Percentiles rank a stretch among this genome's conserved stretches.
These are phyloP conservation scores for Lomographa bimaculata DNA, from an alignment of 2,888 invertebrate species.

Conservation along the genomic window DNA sequence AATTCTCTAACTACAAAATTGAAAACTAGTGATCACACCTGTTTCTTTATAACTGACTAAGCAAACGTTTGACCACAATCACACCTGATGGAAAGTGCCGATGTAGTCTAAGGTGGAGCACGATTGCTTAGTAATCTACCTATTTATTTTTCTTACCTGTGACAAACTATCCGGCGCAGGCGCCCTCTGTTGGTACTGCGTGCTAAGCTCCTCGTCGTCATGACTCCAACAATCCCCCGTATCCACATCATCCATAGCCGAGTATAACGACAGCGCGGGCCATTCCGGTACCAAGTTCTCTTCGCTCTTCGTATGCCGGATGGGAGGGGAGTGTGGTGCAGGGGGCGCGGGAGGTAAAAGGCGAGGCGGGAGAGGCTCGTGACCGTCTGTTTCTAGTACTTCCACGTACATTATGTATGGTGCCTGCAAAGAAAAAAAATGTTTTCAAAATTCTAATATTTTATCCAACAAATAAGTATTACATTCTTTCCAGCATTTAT, in stretches of 20 bases:
- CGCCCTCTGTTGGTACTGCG: conserved; percentile 59
- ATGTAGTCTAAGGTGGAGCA: too few species aligned
- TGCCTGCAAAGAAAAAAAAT: conserved; percentile 78
- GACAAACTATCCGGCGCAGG: conserved; percentile 86
- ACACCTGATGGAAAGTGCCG: too few species aligned
- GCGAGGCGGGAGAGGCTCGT: conserved; percentile 95
- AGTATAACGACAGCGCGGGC: conserved; percentile 76
- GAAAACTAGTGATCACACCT: too few species aligned
- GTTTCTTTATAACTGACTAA: too few species aligned
- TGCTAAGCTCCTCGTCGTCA: conserved; percentile 94
- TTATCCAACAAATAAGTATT: too few species aligned
- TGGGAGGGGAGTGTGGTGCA: conserved; percentile 86
- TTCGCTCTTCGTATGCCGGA: conserved; percentile 96
- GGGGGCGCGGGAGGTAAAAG: conserved; percentile 90
- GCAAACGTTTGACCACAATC: too few species aligned
- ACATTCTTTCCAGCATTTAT: too few species aligned
- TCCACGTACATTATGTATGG: conserved; percentile 99
- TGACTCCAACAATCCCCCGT: conserved; percentile 95
- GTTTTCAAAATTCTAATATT: too few species aligned
- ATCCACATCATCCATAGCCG: conserved; percentile 63
- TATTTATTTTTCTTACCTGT: conserved; percentile 94
- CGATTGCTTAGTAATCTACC: too few species aligned
- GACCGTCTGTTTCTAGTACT: conserved; percentile 90
- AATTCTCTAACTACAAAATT: too few species aligned
- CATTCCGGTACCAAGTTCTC: conserved; percentile 90